Conservation (phyloP, 2,797 vertebrate genomes). For the Lindbergichthys nudifrons region DNA sequence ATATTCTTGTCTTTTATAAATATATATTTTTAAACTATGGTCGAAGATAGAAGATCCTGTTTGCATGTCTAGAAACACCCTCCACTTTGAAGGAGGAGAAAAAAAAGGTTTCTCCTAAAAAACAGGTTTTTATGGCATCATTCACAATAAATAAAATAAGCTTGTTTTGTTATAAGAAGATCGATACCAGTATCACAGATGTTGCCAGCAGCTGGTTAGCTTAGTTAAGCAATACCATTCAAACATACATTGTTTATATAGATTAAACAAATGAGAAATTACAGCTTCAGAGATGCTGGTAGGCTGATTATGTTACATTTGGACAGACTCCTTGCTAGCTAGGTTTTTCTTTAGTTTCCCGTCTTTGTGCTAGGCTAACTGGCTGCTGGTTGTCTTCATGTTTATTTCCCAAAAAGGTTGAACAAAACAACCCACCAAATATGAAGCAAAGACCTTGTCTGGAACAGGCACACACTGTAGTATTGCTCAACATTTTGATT, state of each 20-base stretch:
- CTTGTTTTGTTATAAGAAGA: not conserved
- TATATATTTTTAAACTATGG: not conserved
- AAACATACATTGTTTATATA: not conserved
- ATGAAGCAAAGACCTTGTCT: not conserved
- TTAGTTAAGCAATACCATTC: not conserved
- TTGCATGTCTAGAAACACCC: not conserved
- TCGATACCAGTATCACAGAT: not conserved
- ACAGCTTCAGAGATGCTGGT: not conserved
- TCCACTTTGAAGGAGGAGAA: not conserved
- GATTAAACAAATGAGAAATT: not conserved
- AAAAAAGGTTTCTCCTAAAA: not conserved
- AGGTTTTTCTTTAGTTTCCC: not conserved
- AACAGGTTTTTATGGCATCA: not conserved
- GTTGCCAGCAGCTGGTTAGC: not conserved
- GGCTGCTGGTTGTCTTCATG: not conserved
- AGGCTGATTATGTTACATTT: not conserved
- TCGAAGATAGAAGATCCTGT: not conserved
- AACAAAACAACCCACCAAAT: not conserved
- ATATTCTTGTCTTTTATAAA: constrained; percentile 2
- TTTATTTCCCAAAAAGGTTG: not conserved
- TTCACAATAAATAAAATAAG: not conserved
- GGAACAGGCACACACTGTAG: not conserved
- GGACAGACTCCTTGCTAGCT: not conserved
- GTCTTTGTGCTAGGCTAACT: not conserved
- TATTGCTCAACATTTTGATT: constrained; percentile 35